Evolutionary conservation across 2,888 invertebrate genomes (phyloP).

Genomic region (Copidosoma aretas): DNA sequence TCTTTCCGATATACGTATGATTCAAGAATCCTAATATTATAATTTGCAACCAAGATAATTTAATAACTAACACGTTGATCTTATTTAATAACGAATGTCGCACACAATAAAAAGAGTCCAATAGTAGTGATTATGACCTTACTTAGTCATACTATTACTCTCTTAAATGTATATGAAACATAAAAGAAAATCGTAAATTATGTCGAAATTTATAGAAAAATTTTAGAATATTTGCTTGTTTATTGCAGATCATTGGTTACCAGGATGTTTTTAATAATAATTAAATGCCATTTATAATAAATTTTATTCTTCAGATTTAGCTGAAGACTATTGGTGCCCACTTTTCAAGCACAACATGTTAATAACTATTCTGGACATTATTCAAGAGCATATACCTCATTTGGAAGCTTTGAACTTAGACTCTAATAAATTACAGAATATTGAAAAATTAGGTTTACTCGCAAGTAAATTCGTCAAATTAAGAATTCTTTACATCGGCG

Average conservation of each 20-base stretch:
- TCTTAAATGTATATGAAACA: too few species aligned
- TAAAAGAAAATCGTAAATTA: too few species aligned
- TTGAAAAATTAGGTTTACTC: slow-evolving; percentile 74
- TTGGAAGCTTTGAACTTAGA: slow-evolving; percentile 81
- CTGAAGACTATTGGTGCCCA: slow-evolving; percentile 75
- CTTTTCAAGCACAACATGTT: slow-evolving; percentile 77
- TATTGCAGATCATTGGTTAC: neutral
- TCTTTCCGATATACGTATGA: too few species aligned
- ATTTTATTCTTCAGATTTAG: slow-evolving; percentile 65
- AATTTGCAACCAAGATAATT: too few species aligned
- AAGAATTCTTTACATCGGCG: slow-evolving; percentile 79
- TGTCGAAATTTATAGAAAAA: too few species aligned
- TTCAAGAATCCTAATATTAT: too few species aligned
- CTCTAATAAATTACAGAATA: slow-evolving; percentile 75
- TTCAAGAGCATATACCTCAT: slow-evolving; percentile 83
- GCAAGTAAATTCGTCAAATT: slow-evolving; percentile 73
- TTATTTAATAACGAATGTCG: too few species aligned
- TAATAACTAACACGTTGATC: too few species aligned
- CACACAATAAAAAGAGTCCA: too few species aligned
- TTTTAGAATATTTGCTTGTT: neutral
- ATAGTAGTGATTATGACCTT: too few species aligned
- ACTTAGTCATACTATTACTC: too few species aligned
- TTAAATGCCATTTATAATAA: neutral
- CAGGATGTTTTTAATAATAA: neutral
- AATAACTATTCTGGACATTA: slow-evolving; percentile 77